Evolutionary conservation across 2,888 invertebrate species (phyloP), one percentile per base, ranked within the genome.

Genomic region (Pharmacophagus antenor): DNA sequence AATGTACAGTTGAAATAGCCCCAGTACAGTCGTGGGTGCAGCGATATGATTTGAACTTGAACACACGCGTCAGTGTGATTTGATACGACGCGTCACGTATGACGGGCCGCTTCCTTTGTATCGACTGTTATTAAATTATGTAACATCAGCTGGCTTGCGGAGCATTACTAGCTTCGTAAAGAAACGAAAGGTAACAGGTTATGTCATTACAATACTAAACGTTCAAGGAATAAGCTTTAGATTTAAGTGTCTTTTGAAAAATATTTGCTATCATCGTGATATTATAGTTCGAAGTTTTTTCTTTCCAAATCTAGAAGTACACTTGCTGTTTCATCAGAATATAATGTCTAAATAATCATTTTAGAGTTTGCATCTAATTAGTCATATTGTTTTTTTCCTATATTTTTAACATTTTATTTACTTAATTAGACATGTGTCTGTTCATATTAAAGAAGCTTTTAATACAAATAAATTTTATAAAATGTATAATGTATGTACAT

Each of bases 31-130:
- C 77, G 76, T 62, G 70, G 61, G 64, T 70, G 71, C 74, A 68
- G 63, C 69, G 77, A 78, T 84, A 87, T 80, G 80, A 68, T 71
- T 76, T 80, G 82, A 85, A 85, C 85, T 84, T 85, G 79, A 82
- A 79, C 41, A 41, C 25, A 37, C 48, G 58, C 77, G 87, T 85
- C 87, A 83, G 80, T 72, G 75, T 81, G 81, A 88, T 88, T 88
- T 84, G 88, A 88, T 86, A 88, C 84, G 82, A 82, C 77, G 70
- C 74, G 78, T 85, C 87, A 85, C 74, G 70, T 70, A 70, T 79
- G 85, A 86, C 82, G 72, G 69, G 72, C 77, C 81, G 82, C 82
- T 87, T 88, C 88, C 87, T 88, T 84, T 84, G 79, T 81, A 76
- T 75, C 76, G 70, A 74, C 74, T 78, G 76, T 81, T 84, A 82